Evolutionary conservation across 1,140 invertebrate genomes (phyloP), one percentile per base, ranked within the genome.

Genomic region (Pogonognathellus flavescens): DNA sequence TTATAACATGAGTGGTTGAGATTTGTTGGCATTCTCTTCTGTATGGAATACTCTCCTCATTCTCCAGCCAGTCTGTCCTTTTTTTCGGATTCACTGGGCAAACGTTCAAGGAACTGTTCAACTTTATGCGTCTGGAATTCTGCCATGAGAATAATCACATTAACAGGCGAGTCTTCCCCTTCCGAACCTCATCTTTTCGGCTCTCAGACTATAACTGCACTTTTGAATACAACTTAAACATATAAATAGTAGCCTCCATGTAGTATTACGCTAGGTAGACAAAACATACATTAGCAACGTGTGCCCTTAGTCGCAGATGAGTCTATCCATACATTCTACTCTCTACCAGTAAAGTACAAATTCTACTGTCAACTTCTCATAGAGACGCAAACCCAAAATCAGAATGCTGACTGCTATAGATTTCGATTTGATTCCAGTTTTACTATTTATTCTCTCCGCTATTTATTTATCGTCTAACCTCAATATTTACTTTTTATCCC

Each of bases 81-180:
- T 76, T 50, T 18, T 41, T 49, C 22, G n/a, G 11, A 55, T n/a
- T 18, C 52, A 84, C 85, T 88, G 88, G 86, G 86, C 88, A 88
- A 84, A 87, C 62, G 86, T 85, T 88, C 88, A 88, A 60, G 10
- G 59, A 60, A 11, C 18, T 60, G n/a, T 20, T 20, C 16, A n/a
- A 87, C 76, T 88, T 85, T 86, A 84, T 85, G 41, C 84, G 80
- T 41, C 84, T 88, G 88, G 88, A 88, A 81, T 50, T 20, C 4
- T 18, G 88, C 88, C 88, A 88, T 83, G 86, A 85, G 82, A 87
- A 85, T 85, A 86, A 88, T 88, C 86, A 87, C 86, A 88, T 88
- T 85, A 88, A 84, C 76, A 57, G 18, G 60, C 84, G 57, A 31
- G 50, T 72, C 72, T 80, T 81, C 52, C 18, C 22, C 49, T 83